Base-by-base conservation (phyloP, 1,140 invertebrate species). In the Zaprionus kolodkinae region DNA sequence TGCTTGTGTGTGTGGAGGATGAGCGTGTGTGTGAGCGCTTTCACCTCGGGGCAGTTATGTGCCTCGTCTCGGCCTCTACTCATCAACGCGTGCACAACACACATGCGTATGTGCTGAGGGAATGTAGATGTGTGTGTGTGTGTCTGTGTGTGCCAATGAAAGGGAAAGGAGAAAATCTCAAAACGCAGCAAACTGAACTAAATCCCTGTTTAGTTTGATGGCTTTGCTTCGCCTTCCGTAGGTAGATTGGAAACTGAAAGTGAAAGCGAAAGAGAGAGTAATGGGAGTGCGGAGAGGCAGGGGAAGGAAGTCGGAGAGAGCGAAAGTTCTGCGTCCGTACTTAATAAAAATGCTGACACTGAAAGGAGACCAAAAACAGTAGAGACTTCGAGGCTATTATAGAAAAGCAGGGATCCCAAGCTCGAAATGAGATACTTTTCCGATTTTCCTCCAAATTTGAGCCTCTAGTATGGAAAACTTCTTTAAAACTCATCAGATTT, bases 141-240 rank as follows among this genome's bases (percentile, higher is more conserved):
- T 59, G 56, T 64, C 30, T 79, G 81, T 82, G 76, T 79, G 84
- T 75, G 68, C 78, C 81, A 81, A 78, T 86, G 76, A 81, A 89
- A 73, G 79, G 72, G 56, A 81, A 72, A 77, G 61, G 55, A 72
- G 61, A 57, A 72, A 77, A 81, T 81, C 81, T 81, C 71, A 84
- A 88, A 88, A 84, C 84, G 72, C 73, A 88, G 80, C 79, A 87
- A 87, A 83, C 67, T 80, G 71, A 88, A 69, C 78, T 68, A 84
- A 88, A 84, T 84, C 84, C 81, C 79, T 76, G 72, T 79, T 81
- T 81, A 81, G 83, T 85, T 79, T 81, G 45, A 80, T 72, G 67
- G 61, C 65, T 71, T 73, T 66, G 63, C 55, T 75, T 70, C 43
- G 65, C 40, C 61, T 72, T 52, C 43, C 43, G 72, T 68, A 45